Evolutionary conservation across 2,888 invertebrate species (phyloP).

Genomic region (Athalia circularis): DNA sequence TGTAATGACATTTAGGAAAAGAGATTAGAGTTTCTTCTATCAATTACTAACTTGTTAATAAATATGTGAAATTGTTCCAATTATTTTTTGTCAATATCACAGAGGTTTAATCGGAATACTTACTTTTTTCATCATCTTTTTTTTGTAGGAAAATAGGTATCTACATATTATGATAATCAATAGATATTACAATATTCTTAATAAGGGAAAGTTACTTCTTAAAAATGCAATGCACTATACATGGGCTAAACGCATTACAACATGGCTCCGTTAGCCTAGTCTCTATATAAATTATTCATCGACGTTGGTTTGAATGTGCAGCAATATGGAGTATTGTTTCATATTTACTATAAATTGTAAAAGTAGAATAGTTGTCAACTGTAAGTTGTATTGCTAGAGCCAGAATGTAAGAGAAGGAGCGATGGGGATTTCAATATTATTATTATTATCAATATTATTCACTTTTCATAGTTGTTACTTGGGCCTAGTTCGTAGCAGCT

Average conservation of each 20-base stretch:
- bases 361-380: constrained; percentile 63
- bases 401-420: constrained; percentile 70
- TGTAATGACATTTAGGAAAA: constrained; percentile 72
- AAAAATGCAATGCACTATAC: constrained; percentile 73
- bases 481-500: constrained; percentile 73
- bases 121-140: background rate
- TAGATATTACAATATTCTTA: constrained; percentile 57
- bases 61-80: constrained; percentile 70
- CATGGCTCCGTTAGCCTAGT: constrained; percentile 70
- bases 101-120: constrained; percentile 72
- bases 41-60: constrained; percentile 65
- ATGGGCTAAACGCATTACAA: constrained; percentile 73
- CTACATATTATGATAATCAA: constrained; percentile 69
- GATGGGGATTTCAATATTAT: constrained; percentile 60
- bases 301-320: constrained; percentile 68
- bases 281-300: constrained; percentile 66
- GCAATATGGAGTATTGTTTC: constrained; percentile 69
- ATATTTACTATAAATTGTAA: constrained; percentile 50
- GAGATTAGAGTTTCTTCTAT: constrained; percentile 61
- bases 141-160: constrained; percentile 73
- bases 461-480: constrained; percentile 66
- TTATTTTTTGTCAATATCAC: constrained; percentile 72
- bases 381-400: constrained; percentile 70
- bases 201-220: constrained; percentile 60
- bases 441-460: constrained; percentile 53